These are phyloP conservation scores for Hipparchia sbordonii DNA, from an alignment of 2,888 invertebrate genomes.

Conservation along the genomic window DNA sequence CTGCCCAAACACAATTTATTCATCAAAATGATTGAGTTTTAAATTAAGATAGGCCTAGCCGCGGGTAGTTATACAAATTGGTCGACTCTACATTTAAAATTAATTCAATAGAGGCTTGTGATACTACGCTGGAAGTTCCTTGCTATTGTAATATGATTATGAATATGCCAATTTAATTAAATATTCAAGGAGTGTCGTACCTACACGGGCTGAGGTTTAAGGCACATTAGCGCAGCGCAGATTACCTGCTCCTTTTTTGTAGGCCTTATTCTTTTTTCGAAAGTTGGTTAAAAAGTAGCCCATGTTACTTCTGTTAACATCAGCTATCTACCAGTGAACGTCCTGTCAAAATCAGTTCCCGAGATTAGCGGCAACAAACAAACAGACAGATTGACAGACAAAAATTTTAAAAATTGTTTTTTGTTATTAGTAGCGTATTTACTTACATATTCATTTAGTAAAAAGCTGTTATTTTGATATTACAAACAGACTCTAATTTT, in stretches of 20 bases:
- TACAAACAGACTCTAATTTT: no score
- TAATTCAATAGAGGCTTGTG: constrained; percentile 12
- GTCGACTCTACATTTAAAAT: constrained; percentile 6
- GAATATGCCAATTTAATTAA: neutral
- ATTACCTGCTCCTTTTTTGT: neutral
- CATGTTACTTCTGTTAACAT: no score
- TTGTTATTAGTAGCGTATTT: no score
- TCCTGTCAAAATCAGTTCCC: no score
- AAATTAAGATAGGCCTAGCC: constrained; percentile 2
- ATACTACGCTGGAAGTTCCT: constrained; percentile 11
- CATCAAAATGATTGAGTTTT: constrained; percentile 16
- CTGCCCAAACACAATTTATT: constrained; percentile 12
- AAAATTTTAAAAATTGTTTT: no score
- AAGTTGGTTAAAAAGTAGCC: no score
- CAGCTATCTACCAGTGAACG: no score
- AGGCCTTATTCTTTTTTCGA: no score
- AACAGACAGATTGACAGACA: no score
- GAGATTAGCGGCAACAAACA: no score
- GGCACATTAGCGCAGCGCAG: neutral
- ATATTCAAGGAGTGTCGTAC: constrained; percentile 8
- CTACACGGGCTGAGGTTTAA: neutral
- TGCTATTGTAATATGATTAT: constrained; percentile 2
- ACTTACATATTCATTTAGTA: no score
- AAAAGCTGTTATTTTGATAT: no score
- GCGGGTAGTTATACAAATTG: constrained; percentile 11